Percentiles rank a stretch among this genome's conserved stretches.
Conservation (phyloP, 2,797 vertebrate species). For the Leptodactylus fallax region DNA sequence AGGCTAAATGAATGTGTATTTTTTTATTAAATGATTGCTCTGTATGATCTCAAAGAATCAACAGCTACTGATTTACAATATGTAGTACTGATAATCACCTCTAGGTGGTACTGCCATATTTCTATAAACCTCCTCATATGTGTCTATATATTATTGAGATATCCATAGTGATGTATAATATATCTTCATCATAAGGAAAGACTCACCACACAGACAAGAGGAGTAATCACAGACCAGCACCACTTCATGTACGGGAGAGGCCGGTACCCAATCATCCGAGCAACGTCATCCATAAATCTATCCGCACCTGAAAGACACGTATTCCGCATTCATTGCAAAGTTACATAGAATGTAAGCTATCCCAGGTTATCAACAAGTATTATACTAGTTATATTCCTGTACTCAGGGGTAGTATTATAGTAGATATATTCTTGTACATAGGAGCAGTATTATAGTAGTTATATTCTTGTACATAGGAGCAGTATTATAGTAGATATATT, state of each 20-base stretch:
- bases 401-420: neutral
- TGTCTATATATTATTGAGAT: neutral
- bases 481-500: slow-evolving; percentile 6
- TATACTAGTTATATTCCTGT: neutral
- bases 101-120: neutral
- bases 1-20: too few relatives aligned
- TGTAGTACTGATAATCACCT: neutral
- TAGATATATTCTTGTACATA: neutral
- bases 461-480: neutral
- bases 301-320: slow-evolving; percentile 42
- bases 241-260: slow-evolving; percentile 86
- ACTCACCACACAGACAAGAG: slow-evolving; percentile 82
- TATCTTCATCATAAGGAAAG: neutral
- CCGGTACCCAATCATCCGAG: slow-evolving; percentile 85
- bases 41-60: too few relatives aligned
- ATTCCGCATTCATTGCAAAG: neutral
- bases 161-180: neutral
- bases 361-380: neutral
- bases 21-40: too few relatives aligned
- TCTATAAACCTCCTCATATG: neutral
- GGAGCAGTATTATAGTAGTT: neutral
- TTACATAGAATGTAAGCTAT: neutral
- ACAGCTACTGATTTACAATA: neutral
- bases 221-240: slow-evolving; percentile 86
- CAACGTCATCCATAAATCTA: slow-evolving; percentile 84